Evolutionary conservation across 2,113 vertebrate genomes (phyloP).

Genomic region (Nothocercus julius): DNA sequence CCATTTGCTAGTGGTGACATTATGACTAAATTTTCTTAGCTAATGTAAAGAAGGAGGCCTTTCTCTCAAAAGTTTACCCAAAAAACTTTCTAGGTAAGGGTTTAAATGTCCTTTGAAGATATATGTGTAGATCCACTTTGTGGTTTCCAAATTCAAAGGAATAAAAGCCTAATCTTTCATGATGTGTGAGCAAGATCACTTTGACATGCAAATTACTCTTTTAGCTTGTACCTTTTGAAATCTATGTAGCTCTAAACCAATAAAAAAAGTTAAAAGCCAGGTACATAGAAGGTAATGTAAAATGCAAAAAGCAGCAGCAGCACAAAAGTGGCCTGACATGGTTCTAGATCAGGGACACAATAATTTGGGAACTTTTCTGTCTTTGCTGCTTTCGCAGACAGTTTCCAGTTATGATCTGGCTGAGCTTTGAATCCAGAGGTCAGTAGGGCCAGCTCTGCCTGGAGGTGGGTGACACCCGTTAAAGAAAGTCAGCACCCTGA

Average conservation of each 20-base stretch:
- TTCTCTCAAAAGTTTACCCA: not conserved
- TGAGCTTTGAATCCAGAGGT: not conserved
- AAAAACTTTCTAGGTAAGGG: not conserved
- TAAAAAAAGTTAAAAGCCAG: not conserved
- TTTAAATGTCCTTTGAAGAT: not conserved
- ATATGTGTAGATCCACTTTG: not conserved
- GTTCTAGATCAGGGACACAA: not conserved
- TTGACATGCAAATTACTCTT: not conserved
- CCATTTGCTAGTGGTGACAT: too few species aligned
- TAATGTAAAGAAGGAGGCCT: not conserved
- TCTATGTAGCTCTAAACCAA: not conserved
- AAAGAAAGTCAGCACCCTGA: not conserved
- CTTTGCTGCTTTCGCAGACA: not conserved
- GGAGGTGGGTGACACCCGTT: fast-evolving
- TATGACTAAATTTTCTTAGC: not conserved
- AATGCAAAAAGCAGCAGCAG: not conserved
- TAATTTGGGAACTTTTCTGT: not conserved
- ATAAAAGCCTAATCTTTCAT: not conserved
- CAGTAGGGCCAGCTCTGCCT: not conserved
- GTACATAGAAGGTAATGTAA: not conserved
- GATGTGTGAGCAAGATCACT: not conserved
- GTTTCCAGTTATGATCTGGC: not conserved
- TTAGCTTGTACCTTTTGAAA: not conserved
- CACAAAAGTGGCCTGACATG: not conserved
- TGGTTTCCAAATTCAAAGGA: not conserved